A percentile compares a stretch with the other conserved stretches of the same genome.
These are phyloP conservation scores for Heliconius melpomene DNA, from an alignment of 1,140 invertebrate species.

Conservation along the genomic window DNA sequence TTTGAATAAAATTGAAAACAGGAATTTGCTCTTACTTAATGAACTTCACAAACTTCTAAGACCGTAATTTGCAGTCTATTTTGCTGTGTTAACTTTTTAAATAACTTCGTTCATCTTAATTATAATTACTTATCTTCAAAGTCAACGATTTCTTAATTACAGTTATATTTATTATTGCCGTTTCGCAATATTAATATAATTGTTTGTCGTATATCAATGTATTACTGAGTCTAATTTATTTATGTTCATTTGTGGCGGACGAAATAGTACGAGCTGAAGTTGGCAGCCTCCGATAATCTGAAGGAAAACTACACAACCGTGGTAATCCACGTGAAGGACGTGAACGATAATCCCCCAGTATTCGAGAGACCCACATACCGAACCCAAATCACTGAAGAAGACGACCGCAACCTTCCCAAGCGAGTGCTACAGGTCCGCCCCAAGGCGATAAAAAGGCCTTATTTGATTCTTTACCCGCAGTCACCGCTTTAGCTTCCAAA, in stretches of 20 bases:
- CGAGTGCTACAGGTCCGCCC: conserved; percentile 92
- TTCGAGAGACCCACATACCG: conserved; percentile 96
- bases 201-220: background rate
- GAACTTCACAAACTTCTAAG: conserved; percentile 28
- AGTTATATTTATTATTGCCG: conserved; percentile 26
- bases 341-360: conserved; percentile 90
- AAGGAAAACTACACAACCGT: conserved; percentile 98
- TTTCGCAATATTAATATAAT: conserved; percentile 11
- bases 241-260: conserved; percentile 37
- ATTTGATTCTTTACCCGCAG: conserved; percentile 53
- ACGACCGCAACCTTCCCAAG: conserved; percentile 96
- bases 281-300: conserved; percentile 96
- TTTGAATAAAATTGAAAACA: conserved; percentile 9
- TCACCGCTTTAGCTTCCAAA: conserved; percentile 45
- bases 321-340: conserved; percentile 97
- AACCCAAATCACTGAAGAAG: conserved; percentile 97
- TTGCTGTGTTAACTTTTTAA: conserved; percentile 45
- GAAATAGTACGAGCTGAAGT: conserved; percentile 92
- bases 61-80: conserved; percentile 46
- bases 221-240: conserved; percentile 10
- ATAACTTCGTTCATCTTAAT: conserved; percentile 46
- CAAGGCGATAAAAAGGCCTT: conserved; percentile 42
- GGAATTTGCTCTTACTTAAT: conserved; percentile 21
- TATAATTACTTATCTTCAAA: conserved; percentile 38
- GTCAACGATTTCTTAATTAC: conserved; percentile 37